phyloP scores from a whole-genome alignment of 1,140 invertebrate species.

The Catajapyx aquilonaris region DNA sequence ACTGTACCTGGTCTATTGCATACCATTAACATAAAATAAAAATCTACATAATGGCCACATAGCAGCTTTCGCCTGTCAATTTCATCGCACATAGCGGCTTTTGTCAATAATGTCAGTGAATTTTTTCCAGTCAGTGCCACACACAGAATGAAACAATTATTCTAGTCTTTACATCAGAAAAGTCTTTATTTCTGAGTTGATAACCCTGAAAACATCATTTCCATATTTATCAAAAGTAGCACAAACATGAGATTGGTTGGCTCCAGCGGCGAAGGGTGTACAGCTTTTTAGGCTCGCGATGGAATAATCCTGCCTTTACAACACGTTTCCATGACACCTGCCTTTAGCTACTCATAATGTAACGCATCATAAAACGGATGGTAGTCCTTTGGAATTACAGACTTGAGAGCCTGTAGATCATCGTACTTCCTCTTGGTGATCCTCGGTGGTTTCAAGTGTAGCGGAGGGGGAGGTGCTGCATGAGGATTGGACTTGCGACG shows the following conservation, averaged over 20 bases:
- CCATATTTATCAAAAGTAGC: not conserved
- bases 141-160: not conserved
- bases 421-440: not conserved
- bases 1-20: not conserved
- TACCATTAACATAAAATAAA: not conserved
- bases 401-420: slow-evolving; percentile 1
- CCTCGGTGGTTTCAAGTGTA: not conserved
- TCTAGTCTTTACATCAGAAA: not conserved
- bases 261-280: not conserved
- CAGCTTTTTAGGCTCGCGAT: not conserved
- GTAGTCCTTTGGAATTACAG: slow-evolving; percentile 1
- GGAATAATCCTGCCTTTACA: not conserved
- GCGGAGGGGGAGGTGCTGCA: not conserved
- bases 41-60: not conserved
- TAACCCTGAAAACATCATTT: not conserved
- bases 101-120: not conserved
- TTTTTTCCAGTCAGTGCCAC: not conserved
- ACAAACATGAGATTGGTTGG: not conserved
- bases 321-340: not conserved
- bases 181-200: not conserved
- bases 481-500: not conserved
- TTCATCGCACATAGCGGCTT: not conserved
- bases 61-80: not conserved
- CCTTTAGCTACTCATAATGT: not conserved
- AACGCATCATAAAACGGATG: slow-evolving; percentile 3